phyloP scores from a whole-genome alignment of 2,888 invertebrate species.

The Nematopogon swammerdamellus region DNA sequence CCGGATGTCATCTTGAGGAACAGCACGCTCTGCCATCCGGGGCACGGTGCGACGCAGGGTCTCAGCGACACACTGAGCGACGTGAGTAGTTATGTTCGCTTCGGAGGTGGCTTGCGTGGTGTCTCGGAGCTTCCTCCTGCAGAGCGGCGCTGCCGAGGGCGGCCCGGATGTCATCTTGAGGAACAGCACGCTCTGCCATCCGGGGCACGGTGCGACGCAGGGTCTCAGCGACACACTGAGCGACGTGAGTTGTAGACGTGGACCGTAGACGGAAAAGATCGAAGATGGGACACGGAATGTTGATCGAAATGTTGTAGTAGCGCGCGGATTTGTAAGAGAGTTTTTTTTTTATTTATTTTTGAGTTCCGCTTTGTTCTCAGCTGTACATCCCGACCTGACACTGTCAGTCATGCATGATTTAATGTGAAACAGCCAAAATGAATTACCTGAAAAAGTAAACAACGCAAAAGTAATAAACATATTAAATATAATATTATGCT shows the following conservation, averaged over 20 bases:
- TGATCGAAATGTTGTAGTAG: too few relatives aligned
- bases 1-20: slow-evolving; percentile 35
- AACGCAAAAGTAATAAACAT: too few relatives aligned
- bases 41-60: slow-evolving; percentile 63
- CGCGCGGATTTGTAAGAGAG: too few relatives aligned
- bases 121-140: slow-evolving; percentile 9
- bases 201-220: slow-evolving; percentile 64
- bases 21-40: slow-evolving; percentile 70
- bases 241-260: slow-evolving; percentile 58
- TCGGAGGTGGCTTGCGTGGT: slow-evolving; percentile 60
- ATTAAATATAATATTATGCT: too few relatives aligned
- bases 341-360: too few relatives aligned
- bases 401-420: too few relatives aligned
- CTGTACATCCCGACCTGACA: too few relatives aligned
- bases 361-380: too few relatives aligned
- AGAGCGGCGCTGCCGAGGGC: slow-evolving; percentile 51
- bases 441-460: too few relatives aligned
- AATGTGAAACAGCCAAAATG: too few relatives aligned
- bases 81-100: slow-evolving; percentile 30
- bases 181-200: slow-evolving; percentile 68
- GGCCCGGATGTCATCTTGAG: slow-evolving; percentile 25
- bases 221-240: slow-evolving; percentile 68
- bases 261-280: too few relatives aligned
- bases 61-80: slow-evolving; percentile 67
- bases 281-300: too few relatives aligned